Evolutionary conservation across 2,797 vertebrate genomes (phyloP), one percentile per base, ranked within the genome.

Genomic region (Microctenopoma steveboyesi): DNA sequence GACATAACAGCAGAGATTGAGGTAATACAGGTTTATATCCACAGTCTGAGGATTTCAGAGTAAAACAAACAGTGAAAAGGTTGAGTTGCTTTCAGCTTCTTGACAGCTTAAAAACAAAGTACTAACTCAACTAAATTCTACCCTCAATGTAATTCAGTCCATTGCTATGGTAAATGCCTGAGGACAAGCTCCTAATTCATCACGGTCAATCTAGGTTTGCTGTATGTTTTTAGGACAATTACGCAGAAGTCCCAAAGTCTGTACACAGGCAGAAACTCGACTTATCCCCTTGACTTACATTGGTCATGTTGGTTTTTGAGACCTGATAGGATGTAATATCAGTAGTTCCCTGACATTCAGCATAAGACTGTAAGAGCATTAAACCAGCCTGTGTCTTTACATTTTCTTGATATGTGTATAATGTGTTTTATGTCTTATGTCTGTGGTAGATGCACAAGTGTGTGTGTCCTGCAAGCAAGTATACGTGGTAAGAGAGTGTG

Each of bases 401-500:
- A 37, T 72, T 49, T 62, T 37, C 69, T 66, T 51, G 64, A 54
- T 30, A 58, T 51, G 37, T 18, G 52, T 37, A 12, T 14, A 33
- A 50, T 35, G 30, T 50, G 22, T 69, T 70, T 50, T 39, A 2
- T 54, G 70, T 9, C 54, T 49, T 15, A 45, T 37, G 37, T 71
- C 14, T 72, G 53, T 4, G 2, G 42, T 72, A 5, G 18, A 48
- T 47, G 59, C 50, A 50, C 42, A 67, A 46, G 50, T 52, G 64
- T 55, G 48, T 76, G 71, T 40, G 28, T 58, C 59, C 53, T 22
- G 63, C 62, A 50, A 43, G 72, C 54, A 25, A 51, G 65, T 27
- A 43, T 68, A 64, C 69, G 65, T 60, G 77, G 81, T 69, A 64
- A 64, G 76, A 74, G 59, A 33, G 78, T 71, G 56, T 88, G 86